Percentiles rank a stretch among this genome's conserved stretches.
Evolutionary conservation across 2,797 vertebrate species (phyloP).

Genomic region (Uromys caudimaculatus): DNA sequence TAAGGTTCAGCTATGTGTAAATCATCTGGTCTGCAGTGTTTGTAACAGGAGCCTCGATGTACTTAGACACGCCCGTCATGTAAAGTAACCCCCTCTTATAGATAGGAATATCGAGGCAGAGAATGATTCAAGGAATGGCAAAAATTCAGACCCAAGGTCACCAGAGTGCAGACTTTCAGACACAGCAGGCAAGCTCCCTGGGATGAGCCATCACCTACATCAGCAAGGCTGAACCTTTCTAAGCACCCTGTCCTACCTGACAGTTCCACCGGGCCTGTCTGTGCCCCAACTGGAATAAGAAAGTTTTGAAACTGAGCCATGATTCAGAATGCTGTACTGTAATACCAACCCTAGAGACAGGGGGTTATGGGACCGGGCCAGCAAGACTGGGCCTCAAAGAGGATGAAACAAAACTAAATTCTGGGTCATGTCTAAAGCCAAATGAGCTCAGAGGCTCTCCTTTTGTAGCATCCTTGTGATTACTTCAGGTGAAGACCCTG

Average conservation of each 20-base stretch:
- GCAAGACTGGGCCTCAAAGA: background rate
- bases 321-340: background rate
- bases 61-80: background rate
- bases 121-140: background rate
- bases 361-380: background rate
- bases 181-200: background rate
- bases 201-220: background rate
- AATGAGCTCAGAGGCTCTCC: background rate
- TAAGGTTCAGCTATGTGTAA: background rate
- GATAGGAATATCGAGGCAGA: background rate
- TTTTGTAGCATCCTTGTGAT: background rate
- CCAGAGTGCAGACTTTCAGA: background rate
- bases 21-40: background rate
- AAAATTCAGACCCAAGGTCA: background rate
- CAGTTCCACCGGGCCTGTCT: background rate
- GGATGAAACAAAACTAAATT: too few relatives aligned
- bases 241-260: background rate
- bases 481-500: background rate
- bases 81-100: background rate
- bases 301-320: background rate
- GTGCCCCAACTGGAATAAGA: background rate
- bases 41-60: background rate
- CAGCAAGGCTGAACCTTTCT: background rate
- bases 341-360: background rate
- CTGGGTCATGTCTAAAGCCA: background rate